Evolutionary conservation across 2,888 invertebrate genomes (phyloP), one percentile per base, ranked within the genome.

Genomic region (Pyralis farinalis): DNA sequence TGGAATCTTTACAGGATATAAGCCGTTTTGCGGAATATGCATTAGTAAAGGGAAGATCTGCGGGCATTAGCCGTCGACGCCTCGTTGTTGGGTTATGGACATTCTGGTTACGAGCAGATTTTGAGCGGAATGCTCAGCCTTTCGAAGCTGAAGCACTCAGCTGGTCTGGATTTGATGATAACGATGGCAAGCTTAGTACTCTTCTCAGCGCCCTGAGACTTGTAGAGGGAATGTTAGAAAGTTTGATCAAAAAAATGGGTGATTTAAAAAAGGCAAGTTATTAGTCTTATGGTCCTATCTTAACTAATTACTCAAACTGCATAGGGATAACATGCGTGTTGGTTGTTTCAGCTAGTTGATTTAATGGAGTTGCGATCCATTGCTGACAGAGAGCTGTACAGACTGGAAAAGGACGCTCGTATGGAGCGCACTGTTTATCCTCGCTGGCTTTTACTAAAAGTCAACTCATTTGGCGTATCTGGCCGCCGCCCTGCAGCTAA

Each of bases 1-100:
- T 91, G 34, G 91, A 91, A 58, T 68, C 83, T 1, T 84, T 89
- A 2, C 62, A 76, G 10, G 76, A 73, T 32, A 90, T 91, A 44
- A 76, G 71, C 45, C 58, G 67, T 3, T 90, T 78, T 43, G 89
- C 90, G 1, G 71, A 81, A 32, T 70, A 59, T 51, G 63, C 72
- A 10, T 50, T 83, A 42, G 49, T 55, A 28, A 73, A 51, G 44
- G 74, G 70, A n/a, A 66, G 53, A 46, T 47, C 58, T 1, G 64
- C 58, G 1, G 73, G 76, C 0, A 51, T 65, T 1, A 67, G 71
- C 47, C 61, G 79, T 9, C 71, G 83, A 3, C 67, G 88, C 9
- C 59, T 88, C 7, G 58, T 80, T 1, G 65, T 79, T 1, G 72
- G 78, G 20, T 55, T 88, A 20, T 88, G 87, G 87, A 82, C 82